Base-by-base conservation (phyloP, 2,888 invertebrate species). In the Scaptomyza polygonia region DNA sequence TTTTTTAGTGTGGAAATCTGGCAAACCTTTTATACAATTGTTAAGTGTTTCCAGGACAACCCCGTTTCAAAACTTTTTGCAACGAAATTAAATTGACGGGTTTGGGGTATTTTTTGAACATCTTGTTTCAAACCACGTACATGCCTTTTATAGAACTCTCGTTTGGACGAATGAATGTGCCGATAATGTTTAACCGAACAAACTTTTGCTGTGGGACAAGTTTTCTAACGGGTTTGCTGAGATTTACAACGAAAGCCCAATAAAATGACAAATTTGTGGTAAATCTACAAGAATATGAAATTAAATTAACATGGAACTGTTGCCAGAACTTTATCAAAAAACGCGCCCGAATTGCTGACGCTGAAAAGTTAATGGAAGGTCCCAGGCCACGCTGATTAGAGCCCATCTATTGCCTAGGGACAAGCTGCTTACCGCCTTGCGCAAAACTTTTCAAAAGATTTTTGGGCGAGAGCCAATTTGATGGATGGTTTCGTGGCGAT, bases 301-400 rank as follows among this genome's bases (percentile, higher is more conserved):
- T 78, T 81, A 81, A 81, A 78, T 78, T 78, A 81, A 81, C 82
- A 78, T 68, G 67, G 79, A 75, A 75, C 75, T 64, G 71, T 53
- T 75, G 70, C 36, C 63, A 59, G 48, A 78, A 81, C 52, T 79
- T 79, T 72, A 68, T 67, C 59, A 54, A 61, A 34, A 39, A n/a
- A 6, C 54, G 34, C 21, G 14, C 14, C 39, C 21, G 25, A 43
- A 27, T 45, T 21, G 27, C 30, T 12, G 49, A 48, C 27, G 40
- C 61, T 48, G 49, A 39, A 49, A 64, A 27, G 18, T 32, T 68
- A 69, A 63, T 64, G 59, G 49, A 61, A 59, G 59, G 69, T 29
- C 64, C 62, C 56, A 57, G 66, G 66, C 36, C 67, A 16, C 42
- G 42, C 48, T 77, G 74, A 77, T 74, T 77, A 74, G 74, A 78